A percentile compares a stretch with the other conserved stretches of the same genome.
These are phyloP conservation scores for Sparus aurata DNA, from an alignment of 2,797 vertebrate species.

Conservation along the genomic window DNA sequence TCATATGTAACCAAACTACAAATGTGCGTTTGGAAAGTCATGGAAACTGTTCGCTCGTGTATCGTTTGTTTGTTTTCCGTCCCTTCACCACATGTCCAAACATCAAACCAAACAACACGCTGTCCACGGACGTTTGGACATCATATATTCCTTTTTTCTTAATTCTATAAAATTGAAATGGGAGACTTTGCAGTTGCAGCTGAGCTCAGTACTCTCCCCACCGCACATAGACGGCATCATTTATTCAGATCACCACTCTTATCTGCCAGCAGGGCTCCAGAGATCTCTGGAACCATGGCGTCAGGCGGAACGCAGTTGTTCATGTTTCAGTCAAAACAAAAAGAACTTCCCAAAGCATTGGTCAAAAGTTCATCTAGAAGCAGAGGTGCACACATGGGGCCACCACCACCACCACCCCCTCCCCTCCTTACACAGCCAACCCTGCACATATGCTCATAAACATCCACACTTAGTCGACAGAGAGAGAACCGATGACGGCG, in stretches of 20 bases:
- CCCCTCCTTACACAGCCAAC: slow-evolving; percentile 3
- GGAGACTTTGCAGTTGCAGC: neutral
- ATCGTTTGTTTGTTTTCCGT: neutral
- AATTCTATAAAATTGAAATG: neutral
- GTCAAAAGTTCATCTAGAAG: slow-evolving; percentile 42
- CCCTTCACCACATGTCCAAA: neutral
- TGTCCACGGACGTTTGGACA: neutral
- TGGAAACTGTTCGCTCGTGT: neutral
- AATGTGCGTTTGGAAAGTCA: neutral
- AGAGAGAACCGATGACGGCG: slow-evolving; percentile 20
- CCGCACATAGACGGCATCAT: neutral
- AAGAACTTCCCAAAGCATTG: slow-evolving; percentile 14
- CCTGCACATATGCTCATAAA: slow-evolving; percentile 2
- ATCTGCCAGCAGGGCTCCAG: slow-evolving; percentile 26
- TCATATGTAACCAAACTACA: neutral
- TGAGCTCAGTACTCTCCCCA: neutral
- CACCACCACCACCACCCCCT: neutral
- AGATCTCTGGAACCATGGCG: slow-evolving; percentile 1
- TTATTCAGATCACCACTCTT: slow-evolving; percentile 6
- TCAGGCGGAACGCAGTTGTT: slow-evolving; percentile 12
- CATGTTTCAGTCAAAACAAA: slow-evolving; percentile 49
- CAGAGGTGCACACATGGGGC: slow-evolving; percentile 14
- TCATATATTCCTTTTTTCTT: neutral
- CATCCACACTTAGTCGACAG: slow-evolving; percentile 32
- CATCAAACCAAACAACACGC: neutral